Base-by-base conservation (phyloP, 2,113 vertebrate species). In the Odontesthes bonariensis region DNA sequence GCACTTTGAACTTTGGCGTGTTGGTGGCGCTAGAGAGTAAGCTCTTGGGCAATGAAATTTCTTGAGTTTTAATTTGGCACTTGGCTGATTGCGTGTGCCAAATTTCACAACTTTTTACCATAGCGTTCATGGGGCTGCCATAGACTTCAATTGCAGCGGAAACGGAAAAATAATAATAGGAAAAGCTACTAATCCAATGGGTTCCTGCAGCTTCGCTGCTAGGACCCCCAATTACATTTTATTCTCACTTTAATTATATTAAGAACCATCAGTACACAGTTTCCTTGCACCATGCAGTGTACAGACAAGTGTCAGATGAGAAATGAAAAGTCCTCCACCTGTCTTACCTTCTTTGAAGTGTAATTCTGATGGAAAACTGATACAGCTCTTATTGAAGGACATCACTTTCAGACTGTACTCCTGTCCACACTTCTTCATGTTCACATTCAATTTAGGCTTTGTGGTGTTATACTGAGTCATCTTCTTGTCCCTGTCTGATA, bases 311-410 rank as follows among this genome's bases (percentile, higher is more conserved):
- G n/a, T 57, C 8, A 46, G 20, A 33, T 20, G 10, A 35, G 13
- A 20, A 44, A 14, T 5, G 17, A 44, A 58, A 35, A 32, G 6
- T 8, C 19, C 47, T 57, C 32, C 23, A 40, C 2, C 23, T 31
- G 8, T 42, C 88, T 84, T 74, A 95, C 94, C 90, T 88, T 92
- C 64, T 53, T 46, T 73, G 38, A 92, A 38, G 12, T 75, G 72
- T 11, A 62, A 17, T 40, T 73, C 73, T 68, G 90, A 49, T 3
- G 88, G 73, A 65, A 68, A 71, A 63, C 94, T 94, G 68, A 88
- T 22, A 1, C 94, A 95, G 61, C 84, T 79, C 8, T 61, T 57
- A 1, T 77, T 90, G 74, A 80, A 73, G 2, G 93, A 94, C 69
- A 17, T 85, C 58, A 95, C 89, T 42, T 23, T 53, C 40, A 93